Base-by-base conservation (phyloP, 2,888 invertebrate species). In the Eueremaeus valkanovi region DNA sequence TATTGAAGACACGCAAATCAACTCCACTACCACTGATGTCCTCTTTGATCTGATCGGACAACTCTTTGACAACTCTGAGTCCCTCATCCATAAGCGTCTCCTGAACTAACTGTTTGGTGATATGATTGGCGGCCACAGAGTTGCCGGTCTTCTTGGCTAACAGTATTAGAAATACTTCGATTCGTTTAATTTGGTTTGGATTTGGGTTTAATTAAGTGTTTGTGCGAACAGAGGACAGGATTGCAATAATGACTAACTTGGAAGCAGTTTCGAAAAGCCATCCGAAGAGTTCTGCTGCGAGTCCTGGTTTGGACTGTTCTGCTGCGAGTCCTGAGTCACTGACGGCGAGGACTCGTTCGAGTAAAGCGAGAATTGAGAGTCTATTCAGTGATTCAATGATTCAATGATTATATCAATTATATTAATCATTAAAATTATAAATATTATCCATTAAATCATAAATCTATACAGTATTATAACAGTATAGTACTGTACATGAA, bases 281-380 rank as follows among this genome's bases (percentile, higher is more conserved):
- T 61, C 73, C 16, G 72, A 72, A 68, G 68, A 42, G 33, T 70
- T 73, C n/a, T 76, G 40, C 9, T 33, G 29, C 0, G 72, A 63
- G 16, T 73, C 72, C 11, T 74, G 68, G 45, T 45, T 72, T 9
- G 76, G 76, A 11, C 73, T 74, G 24, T 75, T 74, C 16, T 55
- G 73, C 8, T 45, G 76, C 27, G 42, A 36, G 16, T 61, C 63
- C 29, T 77, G 77, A 31, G 66, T 42, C 45, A 70, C 51, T 24
- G 63, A 36, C 40, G 73, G 63, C 3, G 73, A 72, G 6, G 75
- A 75, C 27, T 75, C 75, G 58, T 75, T 77, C 21, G 77, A 75
- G 82, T 89, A 90, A 24, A 79, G 74, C 0, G 91, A 91, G 82
- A 89, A 90, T 79, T 90, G 87, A 40, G 91, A 91, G 83, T 91